Evolutionary conservation across 2,113 vertebrate species (phyloP).

Genomic region (Cnemophilus loriae): DNA sequence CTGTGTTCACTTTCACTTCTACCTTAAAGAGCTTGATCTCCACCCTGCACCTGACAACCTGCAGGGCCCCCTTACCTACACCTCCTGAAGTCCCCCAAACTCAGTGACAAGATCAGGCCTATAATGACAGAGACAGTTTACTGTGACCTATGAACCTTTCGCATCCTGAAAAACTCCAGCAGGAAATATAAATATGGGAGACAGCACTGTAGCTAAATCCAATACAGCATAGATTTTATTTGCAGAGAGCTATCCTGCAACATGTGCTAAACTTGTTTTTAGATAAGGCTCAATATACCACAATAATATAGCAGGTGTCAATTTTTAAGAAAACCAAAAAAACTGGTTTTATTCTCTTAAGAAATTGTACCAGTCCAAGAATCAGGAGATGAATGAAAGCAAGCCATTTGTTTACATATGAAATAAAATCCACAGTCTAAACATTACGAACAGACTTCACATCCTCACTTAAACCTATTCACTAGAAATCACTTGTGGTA

Average conservation of each 20-base stretch:
- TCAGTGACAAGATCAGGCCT: neutral
- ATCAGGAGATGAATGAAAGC: neutral
- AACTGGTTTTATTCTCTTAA: neutral
- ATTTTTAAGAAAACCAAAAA: neutral
- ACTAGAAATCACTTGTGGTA: neutral
- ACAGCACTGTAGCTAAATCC: neutral
- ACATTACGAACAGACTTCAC: neutral
- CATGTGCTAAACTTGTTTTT: neutral
- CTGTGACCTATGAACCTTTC: neutral
- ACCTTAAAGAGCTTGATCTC: neutral
- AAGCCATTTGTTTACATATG: neutral
- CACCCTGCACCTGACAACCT: neutral
- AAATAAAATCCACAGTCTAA: neutral
- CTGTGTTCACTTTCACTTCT: neutral
- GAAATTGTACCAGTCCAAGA: neutral
- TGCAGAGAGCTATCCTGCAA: neutral
- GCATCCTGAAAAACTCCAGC: neutral
- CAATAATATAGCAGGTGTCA: neutral
- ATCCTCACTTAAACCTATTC: neutral
- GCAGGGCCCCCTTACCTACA: neutral
- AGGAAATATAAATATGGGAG: neutral
- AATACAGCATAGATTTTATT: neutral
- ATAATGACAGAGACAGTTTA: fast-evolving
- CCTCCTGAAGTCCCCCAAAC: fast-evolving
- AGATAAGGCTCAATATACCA: neutral